A percentile compares a stretch with the other conserved stretches of the same genome.
Evolutionary conservation across 2,113 vertebrate genomes (phyloP).

Genomic region (Trichechus manatus): DNA sequence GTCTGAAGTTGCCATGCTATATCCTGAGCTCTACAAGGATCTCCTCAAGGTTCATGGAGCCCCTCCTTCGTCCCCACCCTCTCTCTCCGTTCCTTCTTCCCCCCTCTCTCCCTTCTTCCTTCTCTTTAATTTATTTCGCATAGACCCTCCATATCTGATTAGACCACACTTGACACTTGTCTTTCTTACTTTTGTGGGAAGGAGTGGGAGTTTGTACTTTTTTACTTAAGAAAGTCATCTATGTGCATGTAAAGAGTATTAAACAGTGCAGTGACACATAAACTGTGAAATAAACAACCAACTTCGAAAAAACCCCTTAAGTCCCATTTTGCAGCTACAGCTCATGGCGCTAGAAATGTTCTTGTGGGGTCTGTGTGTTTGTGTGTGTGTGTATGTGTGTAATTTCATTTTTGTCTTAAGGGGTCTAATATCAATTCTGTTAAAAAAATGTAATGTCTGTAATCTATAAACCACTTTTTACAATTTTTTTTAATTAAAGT

Average conservation of each 20-base stretch:
- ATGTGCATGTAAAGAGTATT: rapidly evolving
- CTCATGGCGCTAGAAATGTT: neutral
- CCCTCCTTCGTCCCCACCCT: rapidly evolving
- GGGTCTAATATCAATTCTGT: neutral
- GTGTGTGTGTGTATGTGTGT: rapidly evolving
- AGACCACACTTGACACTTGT: neutral
- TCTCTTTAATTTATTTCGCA: neutral
- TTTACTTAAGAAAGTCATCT: neutral
- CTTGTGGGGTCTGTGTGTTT: no score
- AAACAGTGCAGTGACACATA: rapidly evolving
- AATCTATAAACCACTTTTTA: no score
- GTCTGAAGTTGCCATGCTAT: constrained; percentile 98
- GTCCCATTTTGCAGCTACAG: rapidly evolving
- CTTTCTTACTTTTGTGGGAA: neutral
- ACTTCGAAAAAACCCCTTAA: neutral
- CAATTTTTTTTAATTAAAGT: no score
- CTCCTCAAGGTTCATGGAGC: constrained; percentile 92
- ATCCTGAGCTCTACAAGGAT: constrained; percentile 98
- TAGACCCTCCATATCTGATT: neutral
- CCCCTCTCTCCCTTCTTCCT: neutral
- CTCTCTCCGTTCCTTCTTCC: rapidly evolving
- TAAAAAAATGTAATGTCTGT: neutral
- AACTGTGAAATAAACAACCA: neutral
- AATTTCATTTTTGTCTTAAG: neutral
- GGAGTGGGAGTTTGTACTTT: rapidly evolving